Evolutionary conservation across 2,797 vertebrate species (phyloP).

Genomic region (Rachycentron canadum): DNA sequence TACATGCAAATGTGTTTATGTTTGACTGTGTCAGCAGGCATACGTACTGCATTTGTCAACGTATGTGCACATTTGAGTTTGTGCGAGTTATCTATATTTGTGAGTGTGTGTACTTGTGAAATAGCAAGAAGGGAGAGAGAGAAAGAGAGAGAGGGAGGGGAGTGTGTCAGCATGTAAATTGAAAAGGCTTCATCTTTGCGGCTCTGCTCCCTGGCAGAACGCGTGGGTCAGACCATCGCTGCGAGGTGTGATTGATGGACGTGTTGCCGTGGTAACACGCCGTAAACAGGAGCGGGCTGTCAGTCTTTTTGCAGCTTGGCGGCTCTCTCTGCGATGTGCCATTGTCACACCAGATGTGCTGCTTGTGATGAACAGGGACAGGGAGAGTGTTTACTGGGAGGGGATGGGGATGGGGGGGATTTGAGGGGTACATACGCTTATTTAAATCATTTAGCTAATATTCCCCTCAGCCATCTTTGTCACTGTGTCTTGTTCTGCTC

Average conservation of each 20-base stretch:
- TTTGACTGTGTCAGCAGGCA: constrained; percentile 73
- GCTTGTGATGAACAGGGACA: constrained; percentile 83
- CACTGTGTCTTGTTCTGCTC: constrained; percentile 33
- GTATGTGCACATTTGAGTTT: constrained; percentile 43
- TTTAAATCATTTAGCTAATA: constrained; percentile 78
- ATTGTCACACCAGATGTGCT: constrained; percentile 88
- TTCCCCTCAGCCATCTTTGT: constrained; percentile 47
- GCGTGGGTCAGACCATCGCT: constrained; percentile 83
- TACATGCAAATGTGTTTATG: constrained; percentile 74
- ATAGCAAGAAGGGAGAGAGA: constrained; percentile 54
- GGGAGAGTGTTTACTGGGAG: constrained; percentile 77
- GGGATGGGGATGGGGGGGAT: constrained; percentile 36
- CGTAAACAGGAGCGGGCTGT: constrained; percentile 84
- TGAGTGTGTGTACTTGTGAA: constrained; percentile 76
- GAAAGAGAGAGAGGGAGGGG: constrained; percentile 44
- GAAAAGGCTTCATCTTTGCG: constrained; percentile 83
- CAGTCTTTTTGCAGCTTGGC: constrained; percentile 84
- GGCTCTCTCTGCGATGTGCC: constrained; percentile 79
- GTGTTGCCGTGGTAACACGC: constrained; percentile 82
- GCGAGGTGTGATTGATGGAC: constrained; percentile 85
- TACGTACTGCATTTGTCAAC: constrained; percentile 42
- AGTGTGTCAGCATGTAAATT: constrained; percentile 83
- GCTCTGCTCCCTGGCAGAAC: constrained; percentile 82
- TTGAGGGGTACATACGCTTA: constrained; percentile 58
- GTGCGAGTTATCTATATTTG: constrained; percentile 52